Base-by-base conservation (phyloP, 2,888 invertebrate genomes). In the Drosophila tanythrix region DNA sequence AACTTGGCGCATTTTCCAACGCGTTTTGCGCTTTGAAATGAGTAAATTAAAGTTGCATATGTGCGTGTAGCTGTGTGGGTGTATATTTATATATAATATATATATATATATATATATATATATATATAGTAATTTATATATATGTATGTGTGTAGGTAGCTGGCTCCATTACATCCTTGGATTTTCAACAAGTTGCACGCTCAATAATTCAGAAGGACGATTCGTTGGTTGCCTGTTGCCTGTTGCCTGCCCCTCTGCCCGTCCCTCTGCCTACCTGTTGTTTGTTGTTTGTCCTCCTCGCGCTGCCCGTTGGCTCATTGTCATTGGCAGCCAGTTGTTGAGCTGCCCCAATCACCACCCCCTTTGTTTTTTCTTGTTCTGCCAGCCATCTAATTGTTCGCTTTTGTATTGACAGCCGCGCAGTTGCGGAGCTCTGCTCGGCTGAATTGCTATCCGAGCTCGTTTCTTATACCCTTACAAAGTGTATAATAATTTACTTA, bases 161-260 rank as follows among this genome's bases (percentile, higher is more conserved):
- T 51, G 31, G 62, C 68, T 76, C 60, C 65, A 69, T 76, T 69
- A 52, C 69, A 88, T 79, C 79, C 85, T 83, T 88, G 87, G 74
- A 81, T 75, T 88, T 75, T 81, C 88, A 85, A 88, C 86, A 85
- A 85, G 85, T 86, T 88, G 87, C 69, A 66, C 76, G 74, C 82
- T 88, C 82, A 88, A 88, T 84, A 88, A 88, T 88, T 88, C 74
- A 88, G 83, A 81, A 88, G 81, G 84, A 82, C 83, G 78, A 74
- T 48, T 79, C 76, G 83, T 76, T 86, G 80, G 83, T 81, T 84
- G 84, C 81, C 83, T 53, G 68, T 80, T 84, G 84, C 81, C 83
- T 53, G 68, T 63, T 64, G 56, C 33, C 59, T 55, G 50, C 36
- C 36, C 35, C 15, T 29, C 62, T 46, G 27, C 33, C 33, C 40